A percentile compares a stretch with the other conserved stretches of the same genome.
These are phyloP conservation scores for Zaprionus gabonicus DNA, from an alignment of 1,140 invertebrate genomes.

Conservation along the genomic window DNA sequence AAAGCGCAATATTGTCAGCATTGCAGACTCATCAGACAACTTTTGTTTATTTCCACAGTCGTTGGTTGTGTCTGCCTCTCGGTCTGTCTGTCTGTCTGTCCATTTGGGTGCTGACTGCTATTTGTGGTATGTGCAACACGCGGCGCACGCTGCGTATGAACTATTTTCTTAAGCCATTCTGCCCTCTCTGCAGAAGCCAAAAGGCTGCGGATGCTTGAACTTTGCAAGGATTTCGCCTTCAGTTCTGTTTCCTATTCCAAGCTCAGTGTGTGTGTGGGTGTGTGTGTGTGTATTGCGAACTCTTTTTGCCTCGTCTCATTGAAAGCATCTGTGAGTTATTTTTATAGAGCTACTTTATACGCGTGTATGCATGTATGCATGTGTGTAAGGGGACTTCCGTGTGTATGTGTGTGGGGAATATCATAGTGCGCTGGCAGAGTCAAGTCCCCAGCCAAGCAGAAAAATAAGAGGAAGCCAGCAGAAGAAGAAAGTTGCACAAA, in stretches of 20 bases:
- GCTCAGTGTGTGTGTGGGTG: slow-evolving; percentile 17
- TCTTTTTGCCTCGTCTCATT: slow-evolving; percentile 39
- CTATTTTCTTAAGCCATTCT: slow-evolving; percentile 67
- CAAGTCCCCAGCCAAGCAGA: slow-evolving; percentile 14
- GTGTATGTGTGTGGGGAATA: slow-evolving; percentile 2
- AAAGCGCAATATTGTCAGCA: slow-evolving; percentile 24
- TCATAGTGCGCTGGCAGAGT: background rate
- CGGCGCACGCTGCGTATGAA: slow-evolving; percentile 76
- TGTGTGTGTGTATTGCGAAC: slow-evolving; percentile 28
- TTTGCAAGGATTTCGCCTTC: slow-evolving; percentile 32
- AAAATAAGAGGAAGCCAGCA: slow-evolving; percentile 3
- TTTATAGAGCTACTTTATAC: slow-evolving; percentile 75
- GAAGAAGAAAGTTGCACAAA: slow-evolving; percentile 40
- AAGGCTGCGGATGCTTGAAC: slow-evolving; percentile 41
- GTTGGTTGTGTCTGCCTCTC: background rate
- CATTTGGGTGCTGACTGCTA: slow-evolving; percentile 45
- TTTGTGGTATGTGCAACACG: slow-evolving; percentile 73
- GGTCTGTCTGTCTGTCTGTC: slow-evolving; percentile 7
- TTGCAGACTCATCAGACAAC: slow-evolving; percentile 33
- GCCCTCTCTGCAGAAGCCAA: slow-evolving; percentile 34
- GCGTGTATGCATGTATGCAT: slow-evolving; percentile 9
- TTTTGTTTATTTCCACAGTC: slow-evolving; percentile 14
- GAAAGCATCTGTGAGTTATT: slow-evolving; percentile 78
- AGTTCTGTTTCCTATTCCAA: slow-evolving; percentile 41
- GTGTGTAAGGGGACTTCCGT: background rate